Base-by-base conservation (phyloP, 2,888 invertebrate genomes). In the Petrolisthes cinctipes region DNA sequence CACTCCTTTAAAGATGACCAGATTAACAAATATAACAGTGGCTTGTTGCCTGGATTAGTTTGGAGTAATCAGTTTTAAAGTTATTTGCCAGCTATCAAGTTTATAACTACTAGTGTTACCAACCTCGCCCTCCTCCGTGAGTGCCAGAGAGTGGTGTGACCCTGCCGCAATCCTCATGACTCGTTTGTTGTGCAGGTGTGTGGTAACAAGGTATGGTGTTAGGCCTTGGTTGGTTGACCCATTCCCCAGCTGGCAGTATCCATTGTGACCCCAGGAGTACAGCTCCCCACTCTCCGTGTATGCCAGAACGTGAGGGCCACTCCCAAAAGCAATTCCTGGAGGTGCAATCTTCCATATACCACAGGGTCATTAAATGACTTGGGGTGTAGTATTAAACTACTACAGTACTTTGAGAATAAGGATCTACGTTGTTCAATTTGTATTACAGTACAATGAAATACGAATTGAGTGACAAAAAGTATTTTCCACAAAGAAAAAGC, bases 181-280 rank as follows among this genome's bases (percentile, higher is more conserved):
- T 71, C 83, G 73, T 78, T 89, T 89, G 54, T 86, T 89, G 11
- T 92, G 92, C 11, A 94, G 91, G 91, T 93, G 93, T 5, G 93
- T 92, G 20, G 92, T 92, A 68, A 95, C 93, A 61, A 93, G 92
- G 1, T 93, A 92, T 0, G 95, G 95, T 17, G 92, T 92, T 0
- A 93, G 92, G 9, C 94, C 93, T 91, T 94, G 94, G 91, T 93
- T 94, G 2, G 94, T 93, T 0, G 93, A 93, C 56, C 94, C 94
- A 91, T 94, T 94, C 78, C 94, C 94, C 9, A 95, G 92, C 92
- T 95, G 94, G 91, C 94, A 94, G 90, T 94, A 94, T 4, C 94
- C 94, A 92, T 95, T 95, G 92, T 94, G 94, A 6, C 95, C 95
- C 95, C 94, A 95, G 76, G 94, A 93, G 92, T 93, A 95, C 2